Base-by-base conservation (phyloP, 1,140 invertebrate species). In the Cyrtorhinus lividipennis region DNA sequence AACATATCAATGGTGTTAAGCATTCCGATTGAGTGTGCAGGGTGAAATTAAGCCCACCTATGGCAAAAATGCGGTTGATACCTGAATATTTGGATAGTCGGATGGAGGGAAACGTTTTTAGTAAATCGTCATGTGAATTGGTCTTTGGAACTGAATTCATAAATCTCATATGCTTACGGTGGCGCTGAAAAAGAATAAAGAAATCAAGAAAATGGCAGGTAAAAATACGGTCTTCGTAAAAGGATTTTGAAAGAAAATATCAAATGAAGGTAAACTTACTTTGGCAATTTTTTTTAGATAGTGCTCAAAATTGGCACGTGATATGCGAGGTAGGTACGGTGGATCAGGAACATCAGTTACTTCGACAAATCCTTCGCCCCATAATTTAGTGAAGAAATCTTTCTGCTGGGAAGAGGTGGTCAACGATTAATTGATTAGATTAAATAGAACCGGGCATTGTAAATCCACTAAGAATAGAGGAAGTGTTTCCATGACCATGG, bases 321-420 rank as follows among this genome's bases (percentile, higher is more conserved):
- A 84, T 24, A 97, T 85, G 69, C 92, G 86, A 46, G 90, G 90
- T 65, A 98, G 75, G 73, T 87, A 86, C 1, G 83, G 81, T 68
- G 87, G 87, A 62, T 83, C 81, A 22, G 84, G 80, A 70, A 96
- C 83, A 18, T 83, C 78, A 24, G 78, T 74, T 68, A 85, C 86
- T 65, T 95, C 92, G 5, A 95, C 81, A 76, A 98, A 98, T 63
- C 81, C 81, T 70, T 96, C 93, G 45, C 96, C 95, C 96, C 96
- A 99, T 66, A 92, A 95, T 74, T 92, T 93, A 0, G 94, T 96
- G 70, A 99, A 94, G 69, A 99, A 93, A 72, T 95, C 91, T 68
- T 75, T 77, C 77, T 74, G 75, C 30, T 38, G 30, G 15, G 30
- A 15, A 15, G 15, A 70, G 71, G n/a, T n/a, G n/a, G n/a, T n/a